Evolutionary conservation across 2,888 invertebrate genomes (phyloP).

Genomic region (Protophormia terraenovae): DNA sequence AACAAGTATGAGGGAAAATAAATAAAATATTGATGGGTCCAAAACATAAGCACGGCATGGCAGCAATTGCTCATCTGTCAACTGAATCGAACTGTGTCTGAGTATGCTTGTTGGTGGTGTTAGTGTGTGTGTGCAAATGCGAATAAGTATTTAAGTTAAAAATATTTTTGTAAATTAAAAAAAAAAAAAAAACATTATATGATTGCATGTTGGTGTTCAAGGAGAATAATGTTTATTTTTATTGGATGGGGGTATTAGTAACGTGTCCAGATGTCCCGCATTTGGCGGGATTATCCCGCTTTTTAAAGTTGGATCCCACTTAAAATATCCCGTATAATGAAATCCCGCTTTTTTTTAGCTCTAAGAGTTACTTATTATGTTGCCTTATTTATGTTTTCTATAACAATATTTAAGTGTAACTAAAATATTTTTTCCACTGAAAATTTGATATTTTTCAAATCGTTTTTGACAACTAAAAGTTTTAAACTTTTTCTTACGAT

Average conservation of each 20-base stretch:
- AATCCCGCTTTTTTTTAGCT: no score
- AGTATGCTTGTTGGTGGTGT: conserved; percentile 29
- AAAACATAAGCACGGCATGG: conserved; percentile 72
- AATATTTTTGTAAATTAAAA: conserved; percentile 33
- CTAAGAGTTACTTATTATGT: no score
- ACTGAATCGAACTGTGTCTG: conserved; percentile 69
- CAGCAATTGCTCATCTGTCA: conserved; percentile 79
- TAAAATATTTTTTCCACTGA: no score
- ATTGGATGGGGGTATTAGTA: not conserved
- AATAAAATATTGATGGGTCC: conserved; percentile 64
- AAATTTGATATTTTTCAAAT: no score
- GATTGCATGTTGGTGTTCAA: conserved; percentile 53
- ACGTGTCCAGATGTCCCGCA: no score
- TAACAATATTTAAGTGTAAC: no score
- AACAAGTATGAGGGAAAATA: conserved; percentile 22
- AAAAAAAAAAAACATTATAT: conserved; percentile 18
- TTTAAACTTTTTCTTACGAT: no score
- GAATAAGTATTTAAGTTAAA: conserved; percentile 5
- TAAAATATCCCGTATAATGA: no score
- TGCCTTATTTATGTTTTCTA: no score
- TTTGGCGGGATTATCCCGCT: not conserved
- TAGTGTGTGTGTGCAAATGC: conserved; percentile 11
- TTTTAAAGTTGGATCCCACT: no score
- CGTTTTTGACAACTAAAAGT: no score
- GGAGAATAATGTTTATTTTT: not conserved